Conservation (phyloP, 1,140 invertebrate genomes). For the Papilio glaucus region DNA sequence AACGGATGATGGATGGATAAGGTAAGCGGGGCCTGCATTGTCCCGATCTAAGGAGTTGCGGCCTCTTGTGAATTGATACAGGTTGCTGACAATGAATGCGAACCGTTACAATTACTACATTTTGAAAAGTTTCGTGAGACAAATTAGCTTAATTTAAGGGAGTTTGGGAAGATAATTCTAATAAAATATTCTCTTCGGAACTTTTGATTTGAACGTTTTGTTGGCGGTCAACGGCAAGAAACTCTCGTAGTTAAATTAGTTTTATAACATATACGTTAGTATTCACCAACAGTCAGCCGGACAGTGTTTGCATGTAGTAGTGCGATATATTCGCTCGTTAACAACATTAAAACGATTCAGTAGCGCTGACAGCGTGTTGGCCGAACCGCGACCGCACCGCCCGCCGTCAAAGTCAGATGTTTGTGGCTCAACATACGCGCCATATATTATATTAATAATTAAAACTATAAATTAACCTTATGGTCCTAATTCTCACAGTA, state of each 20-base stretch:
- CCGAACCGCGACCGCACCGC: slow-evolving; percentile 39
- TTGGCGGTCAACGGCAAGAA: too few species aligned
- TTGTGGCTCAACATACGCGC: slow-evolving; percentile 18
- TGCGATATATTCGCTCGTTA: slow-evolving; percentile 10
- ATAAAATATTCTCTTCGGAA: not conserved
- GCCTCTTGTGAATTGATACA: slow-evolving; percentile 18
- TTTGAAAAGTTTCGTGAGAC: not conserved
- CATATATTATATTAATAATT: not conserved
- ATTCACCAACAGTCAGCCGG: too few species aligned
- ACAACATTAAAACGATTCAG: slow-evolving; percentile 9
- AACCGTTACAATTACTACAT: not conserved
- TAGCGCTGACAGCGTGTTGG: slow-evolving; percentile 17
- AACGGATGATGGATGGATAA: slow-evolving; percentile 35
- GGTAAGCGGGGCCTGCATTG: slow-evolving; percentile 28
- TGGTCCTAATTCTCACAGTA: too few species aligned
- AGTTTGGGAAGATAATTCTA: not conserved
- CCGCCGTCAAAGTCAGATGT: slow-evolving; percentile 58
- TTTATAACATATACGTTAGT: not conserved
- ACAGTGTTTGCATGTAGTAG: not conserved
- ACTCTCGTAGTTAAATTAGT: slow-evolving; percentile 2
- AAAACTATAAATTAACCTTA: not conserved
- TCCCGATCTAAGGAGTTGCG: slow-evolving; percentile 3
- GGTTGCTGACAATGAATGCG: slow-evolving; percentile 13
- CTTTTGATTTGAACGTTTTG: too few species aligned
- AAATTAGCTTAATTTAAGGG: not conserved